Conservation (phyloP, 2,888 invertebrate genomes). For the Amphipyra tragopoginis region DNA sequence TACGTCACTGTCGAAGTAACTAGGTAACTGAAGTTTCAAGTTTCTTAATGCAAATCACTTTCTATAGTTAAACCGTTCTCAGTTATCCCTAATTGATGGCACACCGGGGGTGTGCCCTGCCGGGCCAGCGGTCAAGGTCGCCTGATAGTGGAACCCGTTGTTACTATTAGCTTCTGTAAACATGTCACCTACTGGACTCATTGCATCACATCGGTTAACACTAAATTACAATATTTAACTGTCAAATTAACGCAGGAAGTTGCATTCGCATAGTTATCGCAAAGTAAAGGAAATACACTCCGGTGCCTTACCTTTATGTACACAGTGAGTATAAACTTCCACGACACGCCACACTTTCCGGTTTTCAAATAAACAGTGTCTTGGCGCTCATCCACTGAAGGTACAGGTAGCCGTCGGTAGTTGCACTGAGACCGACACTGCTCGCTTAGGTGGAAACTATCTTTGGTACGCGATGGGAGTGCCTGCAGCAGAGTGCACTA, state of each 20-base stretch:
- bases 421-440: background rate
- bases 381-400: background rate
- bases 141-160: background rate
- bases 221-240: no score
- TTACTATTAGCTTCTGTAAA: slow-evolving; percentile 4
- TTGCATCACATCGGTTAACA: background rate
- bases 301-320: background rate
- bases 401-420: no score
- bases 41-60: background rate
- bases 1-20: no score
- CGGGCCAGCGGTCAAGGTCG: slow-evolving; percentile 2
- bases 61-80: background rate
- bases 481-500: slow-evolving; percentile 1
- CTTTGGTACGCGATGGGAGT: background rate
- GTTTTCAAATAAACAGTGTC: background rate
- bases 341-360: background rate
- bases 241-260: no score
- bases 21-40: background rate
- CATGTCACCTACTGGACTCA: background rate
- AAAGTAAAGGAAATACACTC: no score
- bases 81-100: background rate
- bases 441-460: background rate
- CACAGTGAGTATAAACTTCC: background rate
- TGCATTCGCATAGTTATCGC: no score
- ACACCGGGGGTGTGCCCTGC: background rate